These are phyloP conservation scores for Macroteleia sp. DNA, from an alignment of 2,888 invertebrate genomes.

Conservation along the genomic window DNA sequence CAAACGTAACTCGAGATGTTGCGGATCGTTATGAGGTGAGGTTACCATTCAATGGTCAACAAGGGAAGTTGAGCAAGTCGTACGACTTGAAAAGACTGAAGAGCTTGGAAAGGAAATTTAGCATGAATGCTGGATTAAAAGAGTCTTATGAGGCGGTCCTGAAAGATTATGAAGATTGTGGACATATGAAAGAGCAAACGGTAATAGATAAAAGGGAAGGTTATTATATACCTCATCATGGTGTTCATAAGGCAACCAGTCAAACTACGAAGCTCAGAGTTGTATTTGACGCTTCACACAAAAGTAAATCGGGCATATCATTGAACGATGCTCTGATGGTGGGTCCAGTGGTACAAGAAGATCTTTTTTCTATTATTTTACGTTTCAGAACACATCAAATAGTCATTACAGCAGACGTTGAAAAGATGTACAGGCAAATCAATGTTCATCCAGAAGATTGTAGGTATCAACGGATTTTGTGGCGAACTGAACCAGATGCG, in stretches of 20 bases:
- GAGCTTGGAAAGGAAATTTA: neutral
- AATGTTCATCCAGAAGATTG: constrained; percentile 1
- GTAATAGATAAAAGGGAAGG: neutral
- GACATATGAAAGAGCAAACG: neutral
- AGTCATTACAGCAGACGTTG: constrained; percentile 6
- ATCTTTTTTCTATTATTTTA: constrained; percentile 3
- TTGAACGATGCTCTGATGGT: constrained; percentile 5
- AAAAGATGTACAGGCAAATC: constrained; percentile 1
- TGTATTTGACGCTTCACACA: constrained; percentile 1
- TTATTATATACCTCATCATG: constrained; percentile 21
- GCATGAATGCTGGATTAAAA: neutral
- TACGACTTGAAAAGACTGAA: constrained; percentile 9
- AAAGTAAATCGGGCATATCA: neutral
- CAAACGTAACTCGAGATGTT: neutral
- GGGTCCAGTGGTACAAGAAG: constrained; percentile 6
- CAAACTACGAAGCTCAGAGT: constrained; percentile 6
- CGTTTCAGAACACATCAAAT: neutral
- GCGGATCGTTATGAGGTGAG: constrained; percentile 7
- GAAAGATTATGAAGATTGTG: constrained; percentile 9
- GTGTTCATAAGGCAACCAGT: neutral
- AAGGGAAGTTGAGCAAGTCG: constrained; percentile 3
- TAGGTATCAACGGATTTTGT: constrained; percentile 7
- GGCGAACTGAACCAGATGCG: neutral
- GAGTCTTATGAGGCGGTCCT: neutral
- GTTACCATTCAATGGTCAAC: constrained; percentile 21